These are phyloP conservation scores for Saxicola maurus DNA, from an alignment of 2,797 vertebrate species.

Conservation along the genomic window DNA sequence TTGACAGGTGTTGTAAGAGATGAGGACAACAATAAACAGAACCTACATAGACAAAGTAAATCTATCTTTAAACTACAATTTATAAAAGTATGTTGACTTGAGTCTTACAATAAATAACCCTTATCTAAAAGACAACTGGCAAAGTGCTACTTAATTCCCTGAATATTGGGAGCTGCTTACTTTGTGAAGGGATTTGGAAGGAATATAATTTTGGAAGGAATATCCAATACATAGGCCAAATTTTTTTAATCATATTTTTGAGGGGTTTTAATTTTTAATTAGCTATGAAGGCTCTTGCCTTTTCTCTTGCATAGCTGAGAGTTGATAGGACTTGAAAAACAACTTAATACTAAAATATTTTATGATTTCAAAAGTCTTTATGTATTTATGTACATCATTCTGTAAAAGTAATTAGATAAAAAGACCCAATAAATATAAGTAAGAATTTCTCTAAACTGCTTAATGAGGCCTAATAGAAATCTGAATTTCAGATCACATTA, in stretches of 20 bases:
- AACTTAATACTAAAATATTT: not conserved
- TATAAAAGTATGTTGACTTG: not conserved
- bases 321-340: not conserved
- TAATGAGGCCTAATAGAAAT: constrained; percentile 42
- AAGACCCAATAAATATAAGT: not conserved
- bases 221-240: not conserved
- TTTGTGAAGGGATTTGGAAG: not conserved
- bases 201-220: not conserved
- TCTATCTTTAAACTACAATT: not conserved
- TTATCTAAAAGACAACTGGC: not conserved
- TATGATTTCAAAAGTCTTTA: not conserved
- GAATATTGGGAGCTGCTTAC: not conserved
- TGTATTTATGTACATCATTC: not conserved
- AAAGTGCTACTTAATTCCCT: not conserved
- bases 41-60: not conserved
- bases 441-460: not conserved
- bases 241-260: not conserved
- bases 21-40: not conserved
- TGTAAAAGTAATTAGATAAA: not conserved
- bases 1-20: not conserved
- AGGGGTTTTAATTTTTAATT: not conserved
- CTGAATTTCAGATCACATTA: constrained; percentile 48
- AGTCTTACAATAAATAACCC: not conserved
- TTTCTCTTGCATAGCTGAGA: not conserved
- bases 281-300: not conserved